Evolutionary conservation across 2,888 invertebrate species (phyloP).

Genomic region (Elaeidobius kamerunicus): DNA sequence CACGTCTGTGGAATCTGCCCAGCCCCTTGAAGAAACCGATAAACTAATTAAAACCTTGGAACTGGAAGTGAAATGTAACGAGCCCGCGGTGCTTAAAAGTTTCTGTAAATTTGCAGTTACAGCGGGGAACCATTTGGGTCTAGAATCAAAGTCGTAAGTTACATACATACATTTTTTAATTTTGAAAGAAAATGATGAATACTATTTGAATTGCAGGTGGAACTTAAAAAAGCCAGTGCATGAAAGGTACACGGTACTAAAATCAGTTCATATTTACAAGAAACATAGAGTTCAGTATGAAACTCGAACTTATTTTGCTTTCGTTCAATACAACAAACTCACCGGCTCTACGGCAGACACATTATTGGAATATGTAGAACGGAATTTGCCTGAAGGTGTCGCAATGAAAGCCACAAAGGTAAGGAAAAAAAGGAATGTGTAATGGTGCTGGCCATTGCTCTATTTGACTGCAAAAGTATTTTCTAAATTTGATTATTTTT

Average conservation of each 20-base stretch:
- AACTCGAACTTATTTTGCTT: constrained; percentile 85
- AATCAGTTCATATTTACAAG: constrained; percentile 86
- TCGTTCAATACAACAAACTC: constrained; percentile 75
- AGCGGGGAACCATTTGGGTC: constrained; percentile 77
- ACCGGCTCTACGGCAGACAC: constrained; percentile 97
- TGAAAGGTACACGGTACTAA: constrained; percentile 76
- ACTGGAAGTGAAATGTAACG: constrained; percentile 84
- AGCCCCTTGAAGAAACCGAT: constrained; percentile 65
- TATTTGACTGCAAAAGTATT: background rate
- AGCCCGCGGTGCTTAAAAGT: constrained; percentile 83
- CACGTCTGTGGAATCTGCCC: background rate
- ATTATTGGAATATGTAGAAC: constrained; percentile 90
- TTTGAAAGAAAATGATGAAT: background rate
- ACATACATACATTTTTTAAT: background rate
- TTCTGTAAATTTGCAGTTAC: constrained; percentile 81
- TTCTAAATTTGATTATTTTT: background rate
- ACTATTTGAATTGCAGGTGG: constrained; percentile 57
- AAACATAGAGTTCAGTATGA: constrained; percentile 97
- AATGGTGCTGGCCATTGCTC: background rate
- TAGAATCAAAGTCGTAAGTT: constrained; percentile 68
- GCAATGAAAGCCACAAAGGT: constrained; percentile 87
- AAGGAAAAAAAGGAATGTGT: too few relatives aligned
- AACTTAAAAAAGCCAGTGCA: constrained; percentile 69
- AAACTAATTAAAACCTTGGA: constrained; percentile 80
- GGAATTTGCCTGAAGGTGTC: constrained; percentile 97